These are phyloP conservation scores for Iguana delicatissima DNA, from an alignment of 2,797 vertebrate genomes.

Conservation along the genomic window DNA sequence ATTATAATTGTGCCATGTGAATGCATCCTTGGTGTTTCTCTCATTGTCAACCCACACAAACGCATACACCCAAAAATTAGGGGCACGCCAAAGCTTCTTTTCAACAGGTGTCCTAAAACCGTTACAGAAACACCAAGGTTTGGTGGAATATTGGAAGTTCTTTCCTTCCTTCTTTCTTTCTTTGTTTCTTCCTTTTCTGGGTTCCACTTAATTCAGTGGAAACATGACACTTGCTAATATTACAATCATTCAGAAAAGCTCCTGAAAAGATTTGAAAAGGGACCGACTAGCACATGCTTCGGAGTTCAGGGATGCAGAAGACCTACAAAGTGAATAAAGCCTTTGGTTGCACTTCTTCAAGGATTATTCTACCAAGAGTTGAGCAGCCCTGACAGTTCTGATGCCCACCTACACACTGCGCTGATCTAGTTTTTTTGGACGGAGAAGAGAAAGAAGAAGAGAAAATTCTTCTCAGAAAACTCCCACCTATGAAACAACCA, in stretches of 20 bases:
- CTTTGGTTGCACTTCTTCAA: not conserved
- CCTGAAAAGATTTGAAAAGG: rapidly evolving
- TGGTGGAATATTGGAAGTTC: constrained; percentile 31
- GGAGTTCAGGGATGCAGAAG: not conserved
- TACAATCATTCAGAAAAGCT: constrained; percentile 24
- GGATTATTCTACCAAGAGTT: rapidly evolving
- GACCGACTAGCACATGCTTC: not conserved
- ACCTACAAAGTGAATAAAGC: not conserved
- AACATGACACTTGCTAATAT: not conserved
- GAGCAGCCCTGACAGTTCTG: constrained; percentile 13
- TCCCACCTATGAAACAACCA: constrained; percentile 74
- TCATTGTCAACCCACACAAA: constrained; percentile 51
- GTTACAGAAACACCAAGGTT: constrained; percentile 27
- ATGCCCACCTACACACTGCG: constrained; percentile 22
- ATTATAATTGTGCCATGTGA: too few relatives aligned
- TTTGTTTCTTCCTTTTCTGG: not conserved
- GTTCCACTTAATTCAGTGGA: constrained; percentile 7
- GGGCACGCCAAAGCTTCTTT: constrained; percentile 13
- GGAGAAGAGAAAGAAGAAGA: constrained; percentile 57
- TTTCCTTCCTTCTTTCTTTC: constrained; percentile 29
- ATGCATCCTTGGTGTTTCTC: constrained; percentile 31
- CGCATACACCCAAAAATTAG: not conserved
- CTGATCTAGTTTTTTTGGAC: not conserved
- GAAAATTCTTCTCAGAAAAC: constrained; percentile 69
- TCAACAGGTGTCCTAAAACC: constrained; percentile 23